Base-by-base conservation (phyloP, 2,113 vertebrate genomes). In the Alosa alosa region DNA sequence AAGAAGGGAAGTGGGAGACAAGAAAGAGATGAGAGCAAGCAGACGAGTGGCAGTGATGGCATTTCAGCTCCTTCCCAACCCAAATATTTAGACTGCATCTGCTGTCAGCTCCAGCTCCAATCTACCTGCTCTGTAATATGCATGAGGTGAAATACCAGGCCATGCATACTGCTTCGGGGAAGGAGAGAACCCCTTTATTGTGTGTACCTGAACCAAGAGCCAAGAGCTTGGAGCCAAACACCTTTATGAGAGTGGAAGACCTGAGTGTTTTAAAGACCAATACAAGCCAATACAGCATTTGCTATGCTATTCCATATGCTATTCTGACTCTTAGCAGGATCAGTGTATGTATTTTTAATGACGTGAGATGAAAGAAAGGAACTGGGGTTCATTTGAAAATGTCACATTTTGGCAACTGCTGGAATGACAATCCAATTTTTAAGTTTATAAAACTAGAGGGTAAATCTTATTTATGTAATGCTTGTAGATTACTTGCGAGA, bases 11-110 rank as follows among this genome's bases (percentile, higher is more conserved):
- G 18, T 6, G 22, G 18, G 3, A 9, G 22, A n/a, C 4, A n/a
- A 22, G 8, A 9, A 1, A 4, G 22, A 60, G 22, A 60, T 4
- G 57, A 60, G 57, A 60, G 57, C 22, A 25, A 57, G 52, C 52
- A 18, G 55, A 88, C 87, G 87, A 90, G 86, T 52, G 83, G 81
- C 47, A 31, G 50, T 85, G 55, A 81, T 91, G 88, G 86, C 87
- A 89, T 89, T 89, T 89, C 64, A n/a, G 86, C 60, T 82, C 87
- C 84, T 88, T 81, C 57, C 47, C 8, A 86, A 84, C 82, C 83
- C 90, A 88, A 89, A 90, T 87, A 88, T 90, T 90, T 88, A 87
- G 86, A 86, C 89, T 86, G 88, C 46, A 68, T 81, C 18, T 46
- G 82, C 86, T 90, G 87, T 90, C 87, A 85, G 85, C 88, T 89